A percentile compares a stretch with the other conserved stretches of the same genome.
phyloP scores from a whole-genome alignment of 2,113 vertebrate genomes.

The Paraplagusia blochii region DNA sequence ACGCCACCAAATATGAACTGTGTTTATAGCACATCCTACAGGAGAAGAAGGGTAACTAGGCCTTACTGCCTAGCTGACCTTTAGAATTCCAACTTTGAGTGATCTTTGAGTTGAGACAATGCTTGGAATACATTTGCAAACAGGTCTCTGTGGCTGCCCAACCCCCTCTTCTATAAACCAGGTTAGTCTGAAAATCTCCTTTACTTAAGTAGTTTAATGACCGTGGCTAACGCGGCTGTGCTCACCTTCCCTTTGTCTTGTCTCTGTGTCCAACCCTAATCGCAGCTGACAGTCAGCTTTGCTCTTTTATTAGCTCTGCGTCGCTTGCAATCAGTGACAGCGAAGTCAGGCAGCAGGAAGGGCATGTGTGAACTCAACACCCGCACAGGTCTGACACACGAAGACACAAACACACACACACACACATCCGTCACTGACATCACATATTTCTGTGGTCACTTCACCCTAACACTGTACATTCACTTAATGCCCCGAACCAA shows the following conservation, averaged over 20 bases:
- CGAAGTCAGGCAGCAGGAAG: slow-evolving; percentile 90
- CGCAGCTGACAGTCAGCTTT: slow-evolving; percentile 90
- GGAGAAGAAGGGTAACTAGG: no score
- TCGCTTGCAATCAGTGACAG: slow-evolving; percentile 88
- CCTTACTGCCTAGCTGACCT: no score
- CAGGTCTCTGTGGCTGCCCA: slow-evolving; percentile 4
- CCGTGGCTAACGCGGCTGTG: slow-evolving; percentile 83
- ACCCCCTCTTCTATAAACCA: slow-evolving; percentile 56
- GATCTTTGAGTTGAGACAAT: slow-evolving; percentile 2
- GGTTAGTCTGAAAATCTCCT: slow-evolving; percentile 76
- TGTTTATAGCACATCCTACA: no score
- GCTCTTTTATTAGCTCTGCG: slow-evolving; percentile 91
- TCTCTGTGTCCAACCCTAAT: slow-evolving; percentile 85
- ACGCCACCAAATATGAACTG: no score
- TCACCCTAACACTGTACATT: neutral
- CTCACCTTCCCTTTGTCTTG: slow-evolving; percentile 88
- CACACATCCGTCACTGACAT: slow-evolving; percentile 9
- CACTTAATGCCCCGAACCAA: neutral
- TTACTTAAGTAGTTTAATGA: slow-evolving; percentile 85
- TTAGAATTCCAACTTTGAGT: no score
- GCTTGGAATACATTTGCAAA: slow-evolving; percentile 1
- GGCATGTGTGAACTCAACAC: slow-evolving; percentile 80
- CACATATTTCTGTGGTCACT: slow-evolving; percentile 6
- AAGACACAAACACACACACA: slow-evolving; percentile 1
- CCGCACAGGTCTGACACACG: slow-evolving; percentile 46